phyloP scores from a whole-genome alignment of 2,888 invertebrate species.

The Chrysopilus asiliformis region DNA sequence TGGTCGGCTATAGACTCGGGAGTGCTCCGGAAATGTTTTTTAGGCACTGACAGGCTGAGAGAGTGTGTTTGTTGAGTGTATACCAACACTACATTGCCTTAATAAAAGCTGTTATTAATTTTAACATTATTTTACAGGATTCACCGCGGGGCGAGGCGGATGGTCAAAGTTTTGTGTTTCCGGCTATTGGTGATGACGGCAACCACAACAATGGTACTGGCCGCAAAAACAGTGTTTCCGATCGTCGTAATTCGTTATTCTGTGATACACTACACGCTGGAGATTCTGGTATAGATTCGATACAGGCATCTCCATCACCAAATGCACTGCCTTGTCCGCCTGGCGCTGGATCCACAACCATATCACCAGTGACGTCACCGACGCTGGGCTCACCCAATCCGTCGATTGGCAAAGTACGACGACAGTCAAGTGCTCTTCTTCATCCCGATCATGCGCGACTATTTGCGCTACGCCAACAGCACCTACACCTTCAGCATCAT shows the following conservation, averaged over 20 bases:
- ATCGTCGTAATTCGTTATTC: slow-evolving; percentile 31
- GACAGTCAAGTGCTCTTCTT: slow-evolving; percentile 46
- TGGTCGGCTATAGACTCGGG: no score
- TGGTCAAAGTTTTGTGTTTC: slow-evolving; percentile 54
- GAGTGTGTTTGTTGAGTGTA: no score
- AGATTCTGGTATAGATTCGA: slow-evolving; percentile 60
- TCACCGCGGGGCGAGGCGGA: slow-evolving; percentile 54
- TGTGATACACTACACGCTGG: slow-evolving; percentile 41
- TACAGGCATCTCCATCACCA: slow-evolving; percentile 49
- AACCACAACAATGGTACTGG: slow-evolving; percentile 8
- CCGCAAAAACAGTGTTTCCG: slow-evolving; percentile 14
- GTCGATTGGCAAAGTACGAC: slow-evolving; percentile 29
- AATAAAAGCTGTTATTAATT: no score
- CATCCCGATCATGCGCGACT: slow-evolving; percentile 58
- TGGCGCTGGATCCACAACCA: slow-evolving; percentile 29
- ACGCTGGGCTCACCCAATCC: slow-evolving; percentile 34
- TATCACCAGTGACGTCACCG: slow-evolving; percentile 31
- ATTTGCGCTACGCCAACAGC: slow-evolving; percentile 37
- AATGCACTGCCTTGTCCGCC: slow-evolving; percentile 34
- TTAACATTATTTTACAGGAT: slow-evolving; percentile 39
- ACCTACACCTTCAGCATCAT: slow-evolving; percentile 26
- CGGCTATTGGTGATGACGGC: slow-evolving; percentile 35
- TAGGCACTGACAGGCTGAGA: no score
- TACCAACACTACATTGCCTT: no score
- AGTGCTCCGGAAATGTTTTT: no score